These are phyloP conservation scores for Amazona guildingii DNA, from an alignment of 2,113 vertebrate genomes.

Conservation along the genomic window DNA sequence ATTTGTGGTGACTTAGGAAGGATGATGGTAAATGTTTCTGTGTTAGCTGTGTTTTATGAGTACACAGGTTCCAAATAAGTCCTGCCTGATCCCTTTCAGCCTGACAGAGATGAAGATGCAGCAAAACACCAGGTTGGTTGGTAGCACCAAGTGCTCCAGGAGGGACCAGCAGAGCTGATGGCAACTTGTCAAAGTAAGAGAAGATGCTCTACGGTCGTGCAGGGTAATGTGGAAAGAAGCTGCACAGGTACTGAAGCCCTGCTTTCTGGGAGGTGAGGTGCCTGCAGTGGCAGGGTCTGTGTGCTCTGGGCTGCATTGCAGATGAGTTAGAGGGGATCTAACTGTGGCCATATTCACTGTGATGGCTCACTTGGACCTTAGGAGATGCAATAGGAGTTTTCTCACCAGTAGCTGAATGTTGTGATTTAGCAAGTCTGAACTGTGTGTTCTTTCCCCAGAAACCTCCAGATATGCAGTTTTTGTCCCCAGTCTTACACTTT, in stretches of 20 bases:
- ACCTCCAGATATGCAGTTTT: neutral
- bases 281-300: neutral
- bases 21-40: neutral
- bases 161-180: fast-evolving
- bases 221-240: neutral
- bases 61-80: neutral
- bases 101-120: neutral
- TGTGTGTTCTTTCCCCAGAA: neutral
- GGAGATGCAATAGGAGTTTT: fast-evolving
- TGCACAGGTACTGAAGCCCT: too few species aligned
- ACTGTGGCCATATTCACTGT: fast-evolving
- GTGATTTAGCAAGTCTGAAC: neutral
- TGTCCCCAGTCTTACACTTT: neutral
- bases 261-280: neutral
- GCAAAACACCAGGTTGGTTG: neutral
- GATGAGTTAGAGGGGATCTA: neutral
- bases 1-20: neutral
- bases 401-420: neutral
- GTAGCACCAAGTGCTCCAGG: neutral
- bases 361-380: neutral
- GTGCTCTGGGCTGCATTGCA: neutral
- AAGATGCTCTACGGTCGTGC: neutral
- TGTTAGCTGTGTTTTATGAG: neutral
- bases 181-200: neutral
- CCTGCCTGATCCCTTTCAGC: neutral